phyloP scores from a whole-genome alignment of 2,888 invertebrate genomes.

The Drosophila gaucha region DNA sequence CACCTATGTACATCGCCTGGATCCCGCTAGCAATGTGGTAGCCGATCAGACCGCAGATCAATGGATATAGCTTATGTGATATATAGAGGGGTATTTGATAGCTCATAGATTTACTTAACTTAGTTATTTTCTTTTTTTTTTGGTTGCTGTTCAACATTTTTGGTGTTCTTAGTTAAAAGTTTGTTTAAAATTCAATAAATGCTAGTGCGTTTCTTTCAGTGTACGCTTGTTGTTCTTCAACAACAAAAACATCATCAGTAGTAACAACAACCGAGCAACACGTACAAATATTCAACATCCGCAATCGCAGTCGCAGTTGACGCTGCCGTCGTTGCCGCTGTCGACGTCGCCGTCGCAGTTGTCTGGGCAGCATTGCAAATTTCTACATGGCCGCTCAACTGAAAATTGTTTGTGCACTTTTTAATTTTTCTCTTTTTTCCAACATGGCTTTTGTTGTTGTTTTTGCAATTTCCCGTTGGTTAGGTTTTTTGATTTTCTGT shows the following conservation, averaged over 20 bases:
- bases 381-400: slow-evolving; percentile 85
- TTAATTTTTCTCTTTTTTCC: slow-evolving; percentile 59
- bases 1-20: slow-evolving; percentile 22
- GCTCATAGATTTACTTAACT: neutral
- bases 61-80: neutral
- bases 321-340: slow-evolving; percentile 19
- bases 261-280: too few species aligned
- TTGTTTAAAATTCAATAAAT: slow-evolving; percentile 7
- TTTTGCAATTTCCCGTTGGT: slow-evolving; percentile 71
- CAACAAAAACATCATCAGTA: slow-evolving; percentile 21
- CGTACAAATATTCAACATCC: slow-evolving; percentile 47
- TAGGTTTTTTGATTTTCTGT: slow-evolving; percentile 30
- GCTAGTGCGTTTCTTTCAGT: slow-evolving; percentile 23
- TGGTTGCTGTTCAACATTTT: slow-evolving; percentile 13
- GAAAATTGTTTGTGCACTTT: slow-evolving; percentile 82
- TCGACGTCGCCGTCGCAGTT: slow-evolving; percentile 50
- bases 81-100: neutral
- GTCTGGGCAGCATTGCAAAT: slow-evolving; percentile 81
- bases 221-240: slow-evolving; percentile 44
- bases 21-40: neutral
- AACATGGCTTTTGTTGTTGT: slow-evolving; percentile 29
- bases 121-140: neutral
- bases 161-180: neutral
- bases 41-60: neutral
- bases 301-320: slow-evolving; percentile 38